Evolutionary conservation across 1,140 invertebrate genomes (phyloP), one percentile per base, ranked within the genome.

Genomic region (Drosophila ironensis): DNA sequence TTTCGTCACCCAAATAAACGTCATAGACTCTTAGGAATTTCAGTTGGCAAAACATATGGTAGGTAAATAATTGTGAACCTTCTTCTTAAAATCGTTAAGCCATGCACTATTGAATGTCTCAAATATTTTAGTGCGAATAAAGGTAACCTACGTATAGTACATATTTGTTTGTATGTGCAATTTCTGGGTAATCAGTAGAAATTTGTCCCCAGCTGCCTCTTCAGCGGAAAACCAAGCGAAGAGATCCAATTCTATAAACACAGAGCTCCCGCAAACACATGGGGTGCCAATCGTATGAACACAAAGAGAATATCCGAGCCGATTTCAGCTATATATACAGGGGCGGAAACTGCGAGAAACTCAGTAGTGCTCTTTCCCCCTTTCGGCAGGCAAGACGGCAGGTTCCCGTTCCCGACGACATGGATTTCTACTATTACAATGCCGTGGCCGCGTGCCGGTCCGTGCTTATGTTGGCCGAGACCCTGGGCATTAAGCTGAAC

Each of bases 401-500:
- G 2, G 20, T 54, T 54, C 37, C 11, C 37, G 4, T 11, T n/a
- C n/a, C 7, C 33, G 8, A 3, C 17, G 24, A 28, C 9, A 72
- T 77, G 73, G 72, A 77, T 28, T 28, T 77, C 20, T 77, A 77
- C 30, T 60, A 76, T 35, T 60, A 76, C 41, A 35, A 17, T 14
- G 33, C 33, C 8, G 53, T 28, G 11, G 59, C 4, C 28, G 91
- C 11, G 6, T 88, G 90, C 38, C 78, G 92, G 4, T 64, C 91
- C 0, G 86, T 91, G 1, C 45, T 90, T 25, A 72, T 92, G 45
- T 66, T 78, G n/a, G 90, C 89, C 12, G 90, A 90, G 54, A 80
- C 80, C 12, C 51, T 93, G 0, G 91, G 90, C 2, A 17, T 92
- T 3, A 77, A 92, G 20, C 51, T 92, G 3, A 86, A 89, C 25